Percentiles rank a stretch among this genome's conserved stretches.
Evolutionary conservation across 2,888 invertebrate genomes (phyloP).

Genomic region (Diploptera punctata): DNA sequence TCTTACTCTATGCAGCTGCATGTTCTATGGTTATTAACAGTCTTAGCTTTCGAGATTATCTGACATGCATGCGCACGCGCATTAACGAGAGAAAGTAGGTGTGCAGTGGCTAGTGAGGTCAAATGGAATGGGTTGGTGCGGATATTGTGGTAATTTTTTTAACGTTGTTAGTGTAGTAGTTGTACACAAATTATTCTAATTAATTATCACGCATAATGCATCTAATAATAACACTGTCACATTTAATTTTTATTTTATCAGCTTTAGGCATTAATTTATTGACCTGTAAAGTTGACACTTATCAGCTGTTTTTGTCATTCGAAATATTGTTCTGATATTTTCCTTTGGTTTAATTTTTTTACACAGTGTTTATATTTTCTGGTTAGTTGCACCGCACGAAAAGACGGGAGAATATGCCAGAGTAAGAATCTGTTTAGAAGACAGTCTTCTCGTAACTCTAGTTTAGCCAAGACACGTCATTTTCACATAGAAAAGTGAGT

Average conservation of each 20-base stretch:
- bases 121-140: slow-evolving; percentile 19
- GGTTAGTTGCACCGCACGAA: background rate
- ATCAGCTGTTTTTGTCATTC: slow-evolving; percentile 27
- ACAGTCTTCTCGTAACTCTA: background rate
- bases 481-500: slow-evolving; percentile 13
- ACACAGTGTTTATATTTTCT: slow-evolving; percentile 7
- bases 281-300: background rate
- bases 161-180: background rate
- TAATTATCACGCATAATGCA: too few relatives aligned
- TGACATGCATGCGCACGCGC: background rate
- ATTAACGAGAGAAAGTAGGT: background rate
- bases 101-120: background rate
- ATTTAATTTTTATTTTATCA: too few relatives aligned
- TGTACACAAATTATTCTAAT: too few relatives aligned
- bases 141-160: background rate
- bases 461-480: background rate
- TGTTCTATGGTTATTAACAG: too few relatives aligned
- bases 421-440: slow-evolving; percentile 12
- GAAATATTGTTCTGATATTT: background rate
- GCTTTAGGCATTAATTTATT: background rate
- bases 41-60: too few relatives aligned
- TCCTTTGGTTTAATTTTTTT: background rate
- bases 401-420: background rate
- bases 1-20: too few relatives aligned
- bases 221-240: too few relatives aligned